A percentile compares a stretch with the other conserved stretches of the same genome.
Evolutionary conservation across 2,797 vertebrate genomes (phyloP).

Genomic region (Scolopax rusticola): DNA sequence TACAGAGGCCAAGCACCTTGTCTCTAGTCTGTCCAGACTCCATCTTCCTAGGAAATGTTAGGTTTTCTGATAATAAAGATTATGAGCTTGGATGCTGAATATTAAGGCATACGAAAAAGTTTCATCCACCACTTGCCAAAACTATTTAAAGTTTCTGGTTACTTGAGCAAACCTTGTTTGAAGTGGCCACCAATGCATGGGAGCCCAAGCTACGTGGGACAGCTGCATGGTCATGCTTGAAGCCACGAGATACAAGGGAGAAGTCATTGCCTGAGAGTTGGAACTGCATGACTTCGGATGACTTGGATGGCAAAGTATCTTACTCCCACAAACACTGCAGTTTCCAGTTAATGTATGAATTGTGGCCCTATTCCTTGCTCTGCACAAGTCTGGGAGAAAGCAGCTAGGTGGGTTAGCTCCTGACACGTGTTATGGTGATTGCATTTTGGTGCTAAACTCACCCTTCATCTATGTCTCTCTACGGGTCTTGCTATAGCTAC

Average conservation of each 20-base stretch:
- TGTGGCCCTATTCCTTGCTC: background rate
- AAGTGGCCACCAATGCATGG: background rate
- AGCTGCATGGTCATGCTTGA: accelerated
- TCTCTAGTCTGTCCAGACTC: background rate
- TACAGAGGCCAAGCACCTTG: background rate
- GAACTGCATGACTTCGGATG: background rate
- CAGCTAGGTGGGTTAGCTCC: background rate
- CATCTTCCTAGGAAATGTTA: background rate
- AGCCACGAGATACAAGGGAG: background rate
- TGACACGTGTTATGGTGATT: background rate
- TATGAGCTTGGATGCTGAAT: background rate
- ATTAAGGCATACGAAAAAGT: background rate
- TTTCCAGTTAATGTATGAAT: background rate
- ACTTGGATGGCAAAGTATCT: background rate
- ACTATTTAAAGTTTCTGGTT: background rate
- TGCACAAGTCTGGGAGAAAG: background rate
- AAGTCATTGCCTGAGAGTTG: background rate
- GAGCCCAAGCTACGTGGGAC: accelerated
- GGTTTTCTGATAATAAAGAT: background rate
- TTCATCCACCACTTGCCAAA: background rate
- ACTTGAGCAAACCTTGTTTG: background rate
- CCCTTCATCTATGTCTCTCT: background rate
- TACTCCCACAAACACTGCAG: background rate
- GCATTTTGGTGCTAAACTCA: background rate
- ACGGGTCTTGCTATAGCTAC: background rate